Evolutionary conservation across 2,113 vertebrate species (phyloP).

Genomic region (Hippopotamus amphibius): DNA sequence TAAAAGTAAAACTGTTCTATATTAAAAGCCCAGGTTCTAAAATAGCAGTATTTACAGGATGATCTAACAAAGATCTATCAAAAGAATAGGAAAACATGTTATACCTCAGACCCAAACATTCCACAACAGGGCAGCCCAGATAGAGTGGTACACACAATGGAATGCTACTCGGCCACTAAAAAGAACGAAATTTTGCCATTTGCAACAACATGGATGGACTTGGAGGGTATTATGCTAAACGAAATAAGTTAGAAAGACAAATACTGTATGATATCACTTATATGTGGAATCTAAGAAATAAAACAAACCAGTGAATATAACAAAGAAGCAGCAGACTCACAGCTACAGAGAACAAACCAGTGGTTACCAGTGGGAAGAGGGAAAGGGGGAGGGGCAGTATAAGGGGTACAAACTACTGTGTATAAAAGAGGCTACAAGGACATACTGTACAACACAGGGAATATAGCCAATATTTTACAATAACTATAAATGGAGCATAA

Average conservation of each 20-base stretch:
- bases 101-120: neutral
- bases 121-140: neutral
- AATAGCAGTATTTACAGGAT: neutral
- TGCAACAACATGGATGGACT: neutral
- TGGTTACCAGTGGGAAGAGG: neutral
- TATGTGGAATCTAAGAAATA: neutral
- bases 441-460: neutral
- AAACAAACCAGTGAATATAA: neutral
- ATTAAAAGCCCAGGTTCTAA: slow-evolving; percentile 37
- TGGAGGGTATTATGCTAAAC: neutral
- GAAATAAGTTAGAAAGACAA: neutral
- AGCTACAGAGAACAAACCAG: neutral
- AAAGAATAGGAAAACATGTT: neutral
- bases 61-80: neutral
- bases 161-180: neutral
- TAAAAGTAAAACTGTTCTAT: slow-evolving; percentile 15
- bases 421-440: neutral
- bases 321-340: neutral
- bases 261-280: neutral
- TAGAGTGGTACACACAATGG: neutral
- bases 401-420: neutral
- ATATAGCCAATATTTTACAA: neutral
- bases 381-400: neutral
- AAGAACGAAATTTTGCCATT: neutral
- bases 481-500: neutral